A percentile compares a stretch with the other conserved stretches of the same genome.
These are phyloP conservation scores for Thinocorus orbignyianus DNA, from an alignment of 2,113 vertebrate genomes.

Conservation along the genomic window DNA sequence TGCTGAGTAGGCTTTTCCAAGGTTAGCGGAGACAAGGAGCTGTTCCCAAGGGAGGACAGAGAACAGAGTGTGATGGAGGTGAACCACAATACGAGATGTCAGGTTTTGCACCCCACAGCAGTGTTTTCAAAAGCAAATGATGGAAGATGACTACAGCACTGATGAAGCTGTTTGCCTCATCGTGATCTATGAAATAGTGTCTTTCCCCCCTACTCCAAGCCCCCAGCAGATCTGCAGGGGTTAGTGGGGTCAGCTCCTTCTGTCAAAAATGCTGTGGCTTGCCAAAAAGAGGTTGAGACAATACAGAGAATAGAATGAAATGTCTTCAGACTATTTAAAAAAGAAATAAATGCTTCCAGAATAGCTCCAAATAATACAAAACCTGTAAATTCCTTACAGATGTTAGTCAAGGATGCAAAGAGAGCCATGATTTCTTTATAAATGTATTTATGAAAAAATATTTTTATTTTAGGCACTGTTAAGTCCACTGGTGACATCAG, in stretches of 20 bases:
- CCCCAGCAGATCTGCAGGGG: neutral
- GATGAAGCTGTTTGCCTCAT: constrained; percentile 25
- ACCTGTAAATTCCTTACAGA: neutral
- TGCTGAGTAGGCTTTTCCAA: constrained; percentile 5
- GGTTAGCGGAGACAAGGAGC: neutral
- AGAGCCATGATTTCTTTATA: neutral
- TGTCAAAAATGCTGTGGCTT: neutral
- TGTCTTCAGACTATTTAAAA: neutral
- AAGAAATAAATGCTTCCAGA: neutral
- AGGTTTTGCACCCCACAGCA: neutral
- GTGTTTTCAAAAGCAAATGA: neutral
- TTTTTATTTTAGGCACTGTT: neutral
- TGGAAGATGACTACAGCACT: neutral
- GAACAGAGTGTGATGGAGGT: neutral
- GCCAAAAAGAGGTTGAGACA: neutral
- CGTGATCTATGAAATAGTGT: neutral
- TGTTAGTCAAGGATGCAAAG: neutral
- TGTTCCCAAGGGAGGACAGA: neutral
- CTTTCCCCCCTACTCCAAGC: neutral
- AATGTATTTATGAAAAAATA: neutral
- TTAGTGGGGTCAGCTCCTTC: constrained; percentile 10
- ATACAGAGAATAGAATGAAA: neutral
- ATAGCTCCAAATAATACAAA: neutral
- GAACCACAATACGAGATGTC: neutral
- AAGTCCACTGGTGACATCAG: neutral